Evolutionary conservation across 2,888 invertebrate species (phyloP).

Genomic region (Germaria angustata): DNA sequence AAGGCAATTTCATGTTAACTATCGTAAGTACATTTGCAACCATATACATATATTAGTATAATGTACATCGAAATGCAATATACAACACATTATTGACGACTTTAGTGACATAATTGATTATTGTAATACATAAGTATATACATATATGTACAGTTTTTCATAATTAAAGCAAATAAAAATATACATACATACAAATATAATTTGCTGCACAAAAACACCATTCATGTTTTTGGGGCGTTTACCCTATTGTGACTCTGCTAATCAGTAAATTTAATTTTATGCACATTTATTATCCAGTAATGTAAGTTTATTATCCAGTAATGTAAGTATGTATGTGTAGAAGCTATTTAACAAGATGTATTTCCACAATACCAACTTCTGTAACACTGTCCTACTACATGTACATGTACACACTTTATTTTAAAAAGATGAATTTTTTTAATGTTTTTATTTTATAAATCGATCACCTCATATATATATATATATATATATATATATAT

Average conservation of each 20-base stretch:
- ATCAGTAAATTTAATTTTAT: slow-evolving; percentile 57
- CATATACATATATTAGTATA: not conserved
- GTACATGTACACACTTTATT: not conserved
- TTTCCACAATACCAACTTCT: slow-evolving; percentile 13
- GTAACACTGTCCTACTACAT: not conserved
- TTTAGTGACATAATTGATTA: slow-evolving; percentile 40
- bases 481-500: not conserved
- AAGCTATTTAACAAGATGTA: slow-evolving; percentile 24
- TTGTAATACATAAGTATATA: slow-evolving; percentile 6
- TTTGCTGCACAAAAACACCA: slow-evolving; percentile 36
- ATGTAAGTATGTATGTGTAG: slow-evolving; percentile 13
- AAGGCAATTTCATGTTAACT: slow-evolving; percentile 21
- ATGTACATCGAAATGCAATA: too few relatives aligned
- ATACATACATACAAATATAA: slow-evolving; percentile 22
- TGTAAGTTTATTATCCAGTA: slow-evolving; percentile 42
- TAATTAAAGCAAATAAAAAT: not conserved
- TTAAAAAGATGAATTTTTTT: too few relatives aligned
- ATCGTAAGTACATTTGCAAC: not conserved
- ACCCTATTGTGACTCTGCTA: slow-evolving; percentile 48
- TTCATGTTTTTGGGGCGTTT: slow-evolving; percentile 59
- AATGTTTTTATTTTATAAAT: not conserved
- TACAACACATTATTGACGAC: not conserved
- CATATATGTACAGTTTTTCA: not conserved
- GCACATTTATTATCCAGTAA: slow-evolving; percentile 48
- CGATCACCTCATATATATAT: too few relatives aligned